Base-by-base conservation (phyloP, 2,888 invertebrate genomes). In the Parochlus steinenii region DNA sequence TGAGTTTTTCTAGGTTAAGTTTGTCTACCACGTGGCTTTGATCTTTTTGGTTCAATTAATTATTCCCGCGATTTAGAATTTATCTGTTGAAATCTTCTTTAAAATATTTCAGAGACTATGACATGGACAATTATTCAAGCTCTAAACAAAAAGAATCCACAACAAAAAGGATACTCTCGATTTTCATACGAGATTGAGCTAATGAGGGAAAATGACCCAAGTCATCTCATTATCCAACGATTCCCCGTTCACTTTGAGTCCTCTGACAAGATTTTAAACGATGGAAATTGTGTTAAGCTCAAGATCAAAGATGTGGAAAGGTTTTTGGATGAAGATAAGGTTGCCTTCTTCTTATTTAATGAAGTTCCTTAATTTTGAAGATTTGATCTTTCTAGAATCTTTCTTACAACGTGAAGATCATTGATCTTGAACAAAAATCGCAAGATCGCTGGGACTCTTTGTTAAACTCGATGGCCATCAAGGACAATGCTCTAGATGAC, bases 201-300 rank as follows among this genome's bases (percentile, higher is more conserved):
- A 30, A 43, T 50, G 17, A 51, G 50, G 33, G 48, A 48, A 30
- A 49, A 55, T n/a, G 54, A 54, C 37, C 53, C 52, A 29, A 51
- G 55, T 1, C 44, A 53, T n/a, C 47, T 52, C 17, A 42, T 54
- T 33, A 52, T 55, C 24, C 57, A 58, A 29, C 52, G 56, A 40
- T 55, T 50, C 36, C 54, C 56, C 2, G 54, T 56, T 3, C 58
- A 58, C 42, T 55, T 53, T 43, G 58, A 57, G 44, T 52, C 53
- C 35, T 56, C 57, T 38, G 48, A 47, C 38, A 56, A 56, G 22
- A 54, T 58, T 12, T 44, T 57, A 6, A 46, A 50, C 39, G 55
- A 56, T 8, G 57, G 58, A 31, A 53, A 52, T 10, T 58, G 57
- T 37, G 53, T 54, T n/a, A 49, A 46, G 37, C 48, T 56, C 29